Evolutionary conservation across 1,140 invertebrate species (phyloP), one percentile per base, ranked within the genome.

Genomic region (Heliconius eleuchia): DNA sequence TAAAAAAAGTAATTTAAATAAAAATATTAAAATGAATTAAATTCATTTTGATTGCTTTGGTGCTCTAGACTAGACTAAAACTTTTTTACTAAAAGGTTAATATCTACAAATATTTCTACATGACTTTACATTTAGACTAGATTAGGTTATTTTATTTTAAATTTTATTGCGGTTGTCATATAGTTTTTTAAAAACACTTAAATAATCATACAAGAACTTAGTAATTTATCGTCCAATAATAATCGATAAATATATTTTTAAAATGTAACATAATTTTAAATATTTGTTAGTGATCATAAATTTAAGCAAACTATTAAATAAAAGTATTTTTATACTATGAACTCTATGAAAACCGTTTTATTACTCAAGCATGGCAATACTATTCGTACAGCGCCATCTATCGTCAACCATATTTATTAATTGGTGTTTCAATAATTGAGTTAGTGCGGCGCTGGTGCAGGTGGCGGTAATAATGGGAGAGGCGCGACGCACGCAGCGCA

Each of bases 401-500:
- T 82, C 30, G 46, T 60, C 66, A 46, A 16, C 4, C 11, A 52
- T 27, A 70, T n/a, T 72, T 77, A 70, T 52, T 76, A 16, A 42
- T 80, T 78, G 34, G n/a, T 71, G 23, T 18, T 23, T 23, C 16
- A 13, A 30, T 78, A 66, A n/a, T 74, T 66, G 11, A 77, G 78
- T 84, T 93, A 93, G 82, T 93, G 91, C 2, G 89, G 91, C 81
- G 92, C 88, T 11, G 91, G 85, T 70, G 92, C 86, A 73, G 91
- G 83, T 39, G 90, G 87, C 66, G 89, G 91, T 72, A 92, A 81
- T 19, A 94, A 79, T 3, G 92, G 88, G 42, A 94, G 78, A 23
- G 92, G 92, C n/a, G 88, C 91, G 39, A 93, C 89, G 57, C 92
- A 94, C 1, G 88, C 92, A 4, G 87, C 92, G 77, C 92, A 94